phyloP scores from a whole-genome alignment of 1,140 invertebrate species.

The Eriosoma lanigerum region DNA sequence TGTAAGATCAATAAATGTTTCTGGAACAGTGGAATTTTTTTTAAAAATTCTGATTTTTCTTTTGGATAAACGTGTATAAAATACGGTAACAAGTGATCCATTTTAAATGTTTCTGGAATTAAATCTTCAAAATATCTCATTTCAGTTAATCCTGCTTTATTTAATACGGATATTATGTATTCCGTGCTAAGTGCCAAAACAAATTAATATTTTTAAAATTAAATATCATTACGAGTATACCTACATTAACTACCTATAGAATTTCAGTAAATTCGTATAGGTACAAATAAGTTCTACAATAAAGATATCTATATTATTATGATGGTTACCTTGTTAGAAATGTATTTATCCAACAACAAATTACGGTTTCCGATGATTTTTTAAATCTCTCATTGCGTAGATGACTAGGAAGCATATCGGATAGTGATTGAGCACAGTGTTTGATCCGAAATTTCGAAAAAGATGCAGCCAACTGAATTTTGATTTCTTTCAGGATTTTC shows the following conservation, averaged over 20 bases:
- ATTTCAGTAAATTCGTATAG: not conserved
- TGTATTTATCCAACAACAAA: slow-evolving; percentile 47
- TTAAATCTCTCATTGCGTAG: slow-evolving; percentile 37
- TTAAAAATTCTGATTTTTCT: slow-evolving; percentile 38
- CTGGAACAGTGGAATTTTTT: slow-evolving; percentile 24
- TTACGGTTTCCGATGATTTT: slow-evolving; percentile 40
- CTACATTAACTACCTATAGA: not conserved
- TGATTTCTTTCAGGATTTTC: not conserved
- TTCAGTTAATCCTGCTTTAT: slow-evolving; percentile 15
- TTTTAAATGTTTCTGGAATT: slow-evolving; percentile 38
- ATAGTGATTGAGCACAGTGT: slow-evolving; percentile 32
- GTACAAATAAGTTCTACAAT: not conserved
- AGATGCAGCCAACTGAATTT: slow-evolving; percentile 32
- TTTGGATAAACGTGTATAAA: slow-evolving; percentile 37
- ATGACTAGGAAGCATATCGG: slow-evolving; percentile 38
- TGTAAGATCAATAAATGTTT: slow-evolving; percentile 39
- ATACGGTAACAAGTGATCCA: slow-evolving; percentile 34
- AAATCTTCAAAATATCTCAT: slow-evolving; percentile 25
- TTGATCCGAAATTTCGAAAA: slow-evolving; percentile 45
- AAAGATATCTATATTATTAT: too few species aligned
- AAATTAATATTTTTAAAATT: not conserved
- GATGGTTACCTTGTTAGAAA: slow-evolving; percentile 36
- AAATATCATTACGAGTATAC: too few species aligned
- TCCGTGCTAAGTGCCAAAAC: slow-evolving; percentile 7
- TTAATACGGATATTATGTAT: not conserved